Evolutionary conservation across 2,888 invertebrate genomes (phyloP).

Genomic region (Pristionchus fissidentatus): DNA sequence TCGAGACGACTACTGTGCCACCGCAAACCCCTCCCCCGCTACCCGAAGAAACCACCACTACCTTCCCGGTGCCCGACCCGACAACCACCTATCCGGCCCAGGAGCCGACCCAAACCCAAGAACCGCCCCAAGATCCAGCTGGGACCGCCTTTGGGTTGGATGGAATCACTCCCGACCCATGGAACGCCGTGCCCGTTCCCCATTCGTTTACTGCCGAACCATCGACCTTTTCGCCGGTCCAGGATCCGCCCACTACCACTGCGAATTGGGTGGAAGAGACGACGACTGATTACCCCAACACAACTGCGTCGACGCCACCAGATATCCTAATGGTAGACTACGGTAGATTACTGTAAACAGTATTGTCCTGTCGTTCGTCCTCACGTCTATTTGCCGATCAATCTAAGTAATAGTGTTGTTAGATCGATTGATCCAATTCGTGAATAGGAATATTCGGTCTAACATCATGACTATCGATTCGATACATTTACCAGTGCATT

Average conservation of each 20-base stretch:
- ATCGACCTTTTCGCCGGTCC: background rate
- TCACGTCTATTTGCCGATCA: too few relatives aligned
- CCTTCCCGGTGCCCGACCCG: background rate
- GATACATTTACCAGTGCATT: too few relatives aligned
- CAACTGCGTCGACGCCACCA: background rate
- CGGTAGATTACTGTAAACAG: too few relatives aligned
- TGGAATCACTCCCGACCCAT: too few relatives aligned
- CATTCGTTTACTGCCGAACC: background rate
- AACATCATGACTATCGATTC: too few relatives aligned
- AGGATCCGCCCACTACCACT: background rate
- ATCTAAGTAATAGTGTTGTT: too few relatives aligned
- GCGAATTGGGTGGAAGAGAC: background rate
- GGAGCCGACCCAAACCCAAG: background rate
- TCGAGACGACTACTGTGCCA: conserved; percentile 28
- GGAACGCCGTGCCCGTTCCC: background rate
- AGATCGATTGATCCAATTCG: too few relatives aligned
- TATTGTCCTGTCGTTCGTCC: background rate
- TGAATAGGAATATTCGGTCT: too few relatives aligned
- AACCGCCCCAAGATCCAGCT: too few relatives aligned
- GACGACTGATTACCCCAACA: background rate
- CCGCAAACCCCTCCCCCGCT: background rate
- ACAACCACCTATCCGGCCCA: background rate
- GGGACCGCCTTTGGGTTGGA: too few relatives aligned
- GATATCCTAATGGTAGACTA: too few relatives aligned
- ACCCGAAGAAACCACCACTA: background rate